phyloP scores from a whole-genome alignment of 2,113 vertebrate species.

The Scartelaos histophorus region DNA sequence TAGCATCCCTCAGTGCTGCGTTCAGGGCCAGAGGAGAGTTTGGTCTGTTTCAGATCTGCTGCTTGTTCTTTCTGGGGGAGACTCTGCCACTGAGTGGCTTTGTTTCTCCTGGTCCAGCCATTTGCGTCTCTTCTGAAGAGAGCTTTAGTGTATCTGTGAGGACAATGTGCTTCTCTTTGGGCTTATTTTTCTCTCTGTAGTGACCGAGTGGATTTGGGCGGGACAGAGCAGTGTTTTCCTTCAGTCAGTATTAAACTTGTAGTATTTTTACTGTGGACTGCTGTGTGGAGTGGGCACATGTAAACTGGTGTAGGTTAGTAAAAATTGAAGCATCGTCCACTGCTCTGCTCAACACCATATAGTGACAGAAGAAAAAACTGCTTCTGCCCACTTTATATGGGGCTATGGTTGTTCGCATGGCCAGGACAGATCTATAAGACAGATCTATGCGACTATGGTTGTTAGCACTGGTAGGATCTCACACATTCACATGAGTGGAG shows the following conservation, averaged over 20 bases:
- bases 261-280: constrained; percentile 64
- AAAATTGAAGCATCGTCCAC: constrained; percentile 21
- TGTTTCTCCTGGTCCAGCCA: constrained; percentile 60
- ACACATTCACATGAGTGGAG: background rate
- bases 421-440: background rate
- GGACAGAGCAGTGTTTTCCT: constrained; percentile 45
- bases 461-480: background rate
- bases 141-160: constrained; percentile 58
- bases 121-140: constrained; percentile 74
- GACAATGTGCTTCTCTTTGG: constrained; percentile 49
- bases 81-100: constrained; percentile 69
- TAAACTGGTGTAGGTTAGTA: constrained; percentile 39
- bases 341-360: no score
- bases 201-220: constrained; percentile 16
- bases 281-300: constrained; percentile 34
- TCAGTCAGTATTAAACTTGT: constrained; percentile 78
- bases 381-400: background rate
- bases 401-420: background rate
- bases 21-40: constrained; percentile 37
- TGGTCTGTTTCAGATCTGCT: constrained; percentile 53
- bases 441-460: no score
- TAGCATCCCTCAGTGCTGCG: no score
- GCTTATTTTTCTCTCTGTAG: constrained; percentile 32
- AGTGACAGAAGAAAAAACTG: background rate
- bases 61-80: constrained; percentile 56